Evolutionary conservation across 2,888 invertebrate species (phyloP).

Genomic region (Diplazon laetatorius): DNA sequence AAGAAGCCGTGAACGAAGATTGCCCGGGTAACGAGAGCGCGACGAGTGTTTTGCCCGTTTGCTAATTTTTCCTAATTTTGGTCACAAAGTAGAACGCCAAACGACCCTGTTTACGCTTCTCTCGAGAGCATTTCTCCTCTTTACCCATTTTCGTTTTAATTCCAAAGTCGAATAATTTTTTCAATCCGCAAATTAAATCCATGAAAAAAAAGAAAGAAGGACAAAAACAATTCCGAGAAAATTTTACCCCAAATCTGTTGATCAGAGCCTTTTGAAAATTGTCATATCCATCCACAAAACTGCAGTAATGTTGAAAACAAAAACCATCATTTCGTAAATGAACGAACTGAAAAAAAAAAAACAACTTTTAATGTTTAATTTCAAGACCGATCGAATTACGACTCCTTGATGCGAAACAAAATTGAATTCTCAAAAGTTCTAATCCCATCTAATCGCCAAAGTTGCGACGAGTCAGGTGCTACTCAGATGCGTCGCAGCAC

Average conservation of each 20-base stretch:
- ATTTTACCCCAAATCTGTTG: too few species aligned
- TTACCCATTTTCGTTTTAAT: background rate
- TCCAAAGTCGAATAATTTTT: background rate
- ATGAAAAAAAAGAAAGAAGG: too few species aligned
- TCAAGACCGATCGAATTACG: too few species aligned
- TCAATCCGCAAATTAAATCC: too few species aligned
- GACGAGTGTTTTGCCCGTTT: slow-evolving; percentile 14
- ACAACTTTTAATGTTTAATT: too few species aligned
- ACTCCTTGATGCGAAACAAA: background rate
- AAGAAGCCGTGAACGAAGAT: background rate
- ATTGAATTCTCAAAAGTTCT: background rate
- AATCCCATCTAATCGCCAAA: background rate
- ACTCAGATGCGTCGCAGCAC: background rate
- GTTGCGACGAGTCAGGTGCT: background rate
- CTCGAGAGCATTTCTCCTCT: background rate
- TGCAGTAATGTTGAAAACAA: too few species aligned
- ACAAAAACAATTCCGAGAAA: too few species aligned
- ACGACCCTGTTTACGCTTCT: slow-evolving; percentile 54
- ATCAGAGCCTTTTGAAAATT: too few species aligned
- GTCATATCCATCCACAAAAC: too few species aligned
- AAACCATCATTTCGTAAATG: too few species aligned
- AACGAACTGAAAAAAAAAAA: too few species aligned
- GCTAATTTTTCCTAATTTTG: slow-evolving; percentile 41
- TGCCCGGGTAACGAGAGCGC: slow-evolving; percentile 14
- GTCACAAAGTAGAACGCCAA: slow-evolving; percentile 27